Conservation (phyloP, 2,797 vertebrate species). For the Gambusia yucatana region DNA sequence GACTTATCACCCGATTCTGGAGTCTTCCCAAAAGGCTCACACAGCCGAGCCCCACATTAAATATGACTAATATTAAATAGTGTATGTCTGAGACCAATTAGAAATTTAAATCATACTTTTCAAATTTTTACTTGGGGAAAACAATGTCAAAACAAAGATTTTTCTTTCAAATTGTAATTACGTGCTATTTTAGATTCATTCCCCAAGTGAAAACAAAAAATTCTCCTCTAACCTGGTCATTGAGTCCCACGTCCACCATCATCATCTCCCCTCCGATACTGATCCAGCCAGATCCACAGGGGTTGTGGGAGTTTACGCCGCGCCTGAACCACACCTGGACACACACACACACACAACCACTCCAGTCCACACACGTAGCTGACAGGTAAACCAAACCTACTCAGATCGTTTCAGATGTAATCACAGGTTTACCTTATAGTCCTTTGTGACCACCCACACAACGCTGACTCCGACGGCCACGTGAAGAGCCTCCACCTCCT, state of each 20-base stretch:
- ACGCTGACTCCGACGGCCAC: conserved; percentile 89
- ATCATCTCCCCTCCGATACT: conserved; percentile 95
- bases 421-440: conserved; percentile 86
- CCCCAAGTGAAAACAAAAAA: background rate
- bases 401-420: background rate
- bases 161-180: background rate
- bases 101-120: background rate
- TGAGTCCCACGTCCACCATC: conserved; percentile 92
- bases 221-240: conserved; percentile 87
- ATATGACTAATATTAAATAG: too few species aligned
- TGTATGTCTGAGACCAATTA: background rate
- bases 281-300: conserved; percentile 96
- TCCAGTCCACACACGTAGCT: background rate
- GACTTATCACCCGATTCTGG: background rate
- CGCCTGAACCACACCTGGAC: conserved; percentile 96
- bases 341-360: conserved; percentile 22
- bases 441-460: conserved; percentile 96
- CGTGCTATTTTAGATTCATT: too few species aligned
- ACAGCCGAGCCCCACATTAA: too few species aligned
- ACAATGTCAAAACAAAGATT: background rate
- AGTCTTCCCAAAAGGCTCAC: too few species aligned
- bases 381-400: background rate
- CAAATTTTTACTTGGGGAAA: background rate
- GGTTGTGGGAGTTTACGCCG: conserved; percentile 94
- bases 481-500: conserved; percentile 88